Base-by-base conservation (phyloP, 1,140 invertebrate species). In the Contarinia nasturtii region DNA sequence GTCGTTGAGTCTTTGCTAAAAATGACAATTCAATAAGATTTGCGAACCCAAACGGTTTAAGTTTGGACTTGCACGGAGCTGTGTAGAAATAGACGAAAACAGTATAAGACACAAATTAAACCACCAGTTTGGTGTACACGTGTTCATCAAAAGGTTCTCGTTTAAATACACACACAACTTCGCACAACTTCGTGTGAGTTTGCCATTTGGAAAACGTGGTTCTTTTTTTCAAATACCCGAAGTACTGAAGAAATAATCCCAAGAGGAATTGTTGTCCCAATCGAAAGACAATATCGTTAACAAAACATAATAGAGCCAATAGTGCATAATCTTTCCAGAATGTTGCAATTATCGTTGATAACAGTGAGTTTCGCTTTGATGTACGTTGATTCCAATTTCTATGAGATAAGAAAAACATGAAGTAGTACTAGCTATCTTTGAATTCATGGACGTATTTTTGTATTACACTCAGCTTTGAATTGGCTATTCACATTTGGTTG, bases 161-260 rank as follows among this genome's bases (percentile, higher is more conserved):
- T n/a, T n/a, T n/a, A n/a, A n/a, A n/a, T n/a, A n/a, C n/a, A n/a
- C n/a, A n/a, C n/a, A n/a, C n/a, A n/a, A n/a, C n/a, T n/a, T n/a
- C n/a, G n/a, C n/a, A n/a, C n/a, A n/a, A n/a, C n/a, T n/a, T n/a
- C n/a, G n/a, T n/a, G n/a, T n/a, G n/a, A n/a, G n/a, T n/a, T n/a
- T n/a, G n/a, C n/a, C n/a, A n/a, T n/a, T n/a, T n/a, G n/a, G n/a
- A n/a, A n/a, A n/a, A n/a, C n/a, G n/a, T n/a, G n/a, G n/a, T n/a
- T n/a, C n/a, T n/a, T n/a, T n/a, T 41, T 12, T 22, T 17, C 7
- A 44, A 60, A 33, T 45, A 45, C 44, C 48, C 8, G 18, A 49
- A 49, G 27, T 45, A 49, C 33, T n/a, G 15, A 2, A 49, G 33
- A 8, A 49, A 15, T 27, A 12, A 33, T 17, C 48, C 48, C 2